Conservation (phyloP, 2,113 vertebrate species). For the Onychorhynchus coronatus region DNA sequence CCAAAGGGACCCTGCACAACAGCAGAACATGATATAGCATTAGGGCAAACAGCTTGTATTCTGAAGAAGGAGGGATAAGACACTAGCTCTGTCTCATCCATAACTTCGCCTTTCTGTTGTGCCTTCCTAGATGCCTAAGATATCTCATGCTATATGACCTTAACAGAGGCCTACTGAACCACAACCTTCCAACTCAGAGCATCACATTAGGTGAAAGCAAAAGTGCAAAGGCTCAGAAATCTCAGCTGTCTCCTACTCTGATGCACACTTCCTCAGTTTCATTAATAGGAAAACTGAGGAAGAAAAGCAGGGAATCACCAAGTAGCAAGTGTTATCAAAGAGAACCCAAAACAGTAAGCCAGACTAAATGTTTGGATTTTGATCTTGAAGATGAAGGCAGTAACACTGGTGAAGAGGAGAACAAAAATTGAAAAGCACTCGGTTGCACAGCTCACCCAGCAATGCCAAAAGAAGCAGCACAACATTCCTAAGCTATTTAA, state of each 20-base stretch:
- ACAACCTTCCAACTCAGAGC: background rate
- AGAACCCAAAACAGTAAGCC: background rate
- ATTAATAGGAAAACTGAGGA: background rate
- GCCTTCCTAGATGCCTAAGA: background rate
- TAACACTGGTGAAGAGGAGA: background rate
- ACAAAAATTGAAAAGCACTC: background rate
- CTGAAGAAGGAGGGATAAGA: background rate
- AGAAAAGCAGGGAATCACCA: background rate
- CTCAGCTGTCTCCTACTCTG: background rate
- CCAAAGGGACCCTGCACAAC: background rate
- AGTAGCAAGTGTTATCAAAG: background rate
- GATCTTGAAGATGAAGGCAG: background rate
- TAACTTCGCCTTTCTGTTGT: background rate
- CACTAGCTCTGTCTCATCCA: background rate
- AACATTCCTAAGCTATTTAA: background rate
- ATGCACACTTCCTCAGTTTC: background rate
- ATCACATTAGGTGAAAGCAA: background rate
- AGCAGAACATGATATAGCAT: background rate
- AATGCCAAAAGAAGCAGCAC: background rate
- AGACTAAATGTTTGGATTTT: background rate
- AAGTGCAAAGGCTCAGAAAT: background rate
- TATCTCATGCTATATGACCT: background rate
- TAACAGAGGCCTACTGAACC: background rate
- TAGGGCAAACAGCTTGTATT: background rate
- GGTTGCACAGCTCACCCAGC: background rate